Evolutionary conservation across 1,140 invertebrate genomes (phyloP).

Genomic region (Drosophila arawakana): DNA sequence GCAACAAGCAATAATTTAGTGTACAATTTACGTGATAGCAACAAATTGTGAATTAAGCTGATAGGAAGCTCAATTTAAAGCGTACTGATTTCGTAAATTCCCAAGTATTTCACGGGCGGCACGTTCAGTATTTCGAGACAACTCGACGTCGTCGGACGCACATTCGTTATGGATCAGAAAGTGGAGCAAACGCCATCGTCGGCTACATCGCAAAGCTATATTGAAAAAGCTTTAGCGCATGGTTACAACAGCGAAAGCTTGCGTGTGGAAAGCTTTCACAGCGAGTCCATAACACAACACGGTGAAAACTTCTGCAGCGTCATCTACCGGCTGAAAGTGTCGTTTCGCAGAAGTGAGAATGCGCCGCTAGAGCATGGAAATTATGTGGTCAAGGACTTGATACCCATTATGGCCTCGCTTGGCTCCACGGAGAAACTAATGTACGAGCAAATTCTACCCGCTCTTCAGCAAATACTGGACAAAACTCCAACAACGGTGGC

Average conservation of each 20-base stretch:
- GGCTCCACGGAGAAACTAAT: conserved; percentile 62
- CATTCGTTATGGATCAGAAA: conserved; percentile 22
- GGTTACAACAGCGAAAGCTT: conserved; percentile 48
- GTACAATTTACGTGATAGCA: conserved; percentile 17
- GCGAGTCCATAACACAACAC: conserved; percentile 37
- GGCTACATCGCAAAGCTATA: conserved; percentile 12
- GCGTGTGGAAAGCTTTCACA: conserved; percentile 42
- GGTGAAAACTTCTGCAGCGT: conserved; percentile 72
- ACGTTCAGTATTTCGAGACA: conserved; percentile 40
- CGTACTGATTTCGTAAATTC: conserved; percentile 13
- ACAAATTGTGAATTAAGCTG: conserved; percentile 19
- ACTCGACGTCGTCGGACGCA: conserved; percentile 32
- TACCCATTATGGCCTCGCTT: conserved; percentile 48
- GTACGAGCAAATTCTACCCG: conserved; percentile 60
- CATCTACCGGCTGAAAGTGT: conserved; percentile 59
- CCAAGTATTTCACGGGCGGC: conserved; percentile 1
- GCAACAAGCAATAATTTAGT: conserved; percentile 5
- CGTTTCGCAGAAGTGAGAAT: conserved; percentile 41
- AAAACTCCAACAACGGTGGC: not conserved
- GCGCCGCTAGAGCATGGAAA: conserved; percentile 34
- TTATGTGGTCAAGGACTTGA: conserved; percentile 62
- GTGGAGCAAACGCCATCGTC: conserved; percentile 11
- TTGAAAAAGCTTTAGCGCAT: conserved; percentile 52
- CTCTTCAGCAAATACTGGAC: conserved; percentile 46
- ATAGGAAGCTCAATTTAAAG: conserved; percentile 14